Percentiles rank a stretch among this genome's conserved stretches.
Evolutionary conservation across 2,888 invertebrate species (phyloP).

Genomic region (Lycia hirtaria): DNA sequence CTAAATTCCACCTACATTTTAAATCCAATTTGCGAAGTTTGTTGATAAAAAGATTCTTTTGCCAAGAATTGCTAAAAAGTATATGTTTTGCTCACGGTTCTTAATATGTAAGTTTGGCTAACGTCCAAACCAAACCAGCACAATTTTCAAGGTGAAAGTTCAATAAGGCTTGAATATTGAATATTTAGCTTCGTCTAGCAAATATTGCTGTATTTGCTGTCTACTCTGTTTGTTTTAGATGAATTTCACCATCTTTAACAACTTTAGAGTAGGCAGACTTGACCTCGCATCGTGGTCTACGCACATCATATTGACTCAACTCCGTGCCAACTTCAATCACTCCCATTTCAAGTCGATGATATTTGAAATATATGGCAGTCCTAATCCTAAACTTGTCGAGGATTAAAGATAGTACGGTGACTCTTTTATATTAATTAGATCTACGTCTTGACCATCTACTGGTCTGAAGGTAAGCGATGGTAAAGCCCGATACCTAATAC

Average conservation of each 20-base stretch:
- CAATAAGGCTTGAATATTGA: background rate
- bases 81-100: background rate
- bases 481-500: too few species aligned
- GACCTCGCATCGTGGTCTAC: background rate
- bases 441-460: too few species aligned
- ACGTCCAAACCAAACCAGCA: background rate
- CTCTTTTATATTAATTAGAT: too few species aligned
- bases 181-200: conserved; percentile 3
- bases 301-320: background rate
- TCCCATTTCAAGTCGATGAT: background rate
- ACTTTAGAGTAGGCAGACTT: background rate
- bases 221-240: background rate
- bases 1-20: background rate
- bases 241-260: background rate
- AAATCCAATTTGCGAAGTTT: background rate
- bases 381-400: too few species aligned
- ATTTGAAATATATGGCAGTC: too few species aligned
- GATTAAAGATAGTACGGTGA: too few species aligned
- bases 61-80: background rate
- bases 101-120: background rate
- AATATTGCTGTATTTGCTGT: background rate
- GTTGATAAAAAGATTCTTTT: background rate
- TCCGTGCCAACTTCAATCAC: background rate
- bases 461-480: too few species aligned
- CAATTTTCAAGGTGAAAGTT: background rate